These are phyloP conservation scores for Colinus virginianus DNA, from an alignment of 2,113 vertebrate species.

Conservation along the genomic window DNA sequence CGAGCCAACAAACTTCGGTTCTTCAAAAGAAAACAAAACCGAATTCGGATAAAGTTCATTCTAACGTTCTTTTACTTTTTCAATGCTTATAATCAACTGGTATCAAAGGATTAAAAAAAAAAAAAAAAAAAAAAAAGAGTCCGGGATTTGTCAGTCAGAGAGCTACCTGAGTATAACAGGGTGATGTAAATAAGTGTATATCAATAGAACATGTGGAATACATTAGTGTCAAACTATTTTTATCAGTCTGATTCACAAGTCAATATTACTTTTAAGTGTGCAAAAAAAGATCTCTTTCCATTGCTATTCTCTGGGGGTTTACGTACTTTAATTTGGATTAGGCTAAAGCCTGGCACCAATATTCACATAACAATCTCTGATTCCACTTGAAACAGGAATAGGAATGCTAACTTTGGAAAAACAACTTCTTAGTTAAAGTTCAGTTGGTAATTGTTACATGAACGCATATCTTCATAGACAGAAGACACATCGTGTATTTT, in stretches of 20 bases:
- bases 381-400: not conserved
- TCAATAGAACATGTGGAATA: not conserved
- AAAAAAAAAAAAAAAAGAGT: not conserved
- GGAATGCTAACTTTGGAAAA: not conserved
- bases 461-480: not conserved
- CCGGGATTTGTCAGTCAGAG: not conserved
- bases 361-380: not conserved
- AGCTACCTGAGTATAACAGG: not conserved
- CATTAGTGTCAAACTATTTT: not conserved
- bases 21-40: slow-evolving; percentile 72
- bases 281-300: not conserved
- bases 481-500: not conserved
- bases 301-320: not conserved
- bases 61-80: not conserved
- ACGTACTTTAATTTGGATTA: not conserved
- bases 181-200: not conserved
- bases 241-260: not conserved
- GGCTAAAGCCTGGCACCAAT: not conserved
- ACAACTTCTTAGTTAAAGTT: not conserved
- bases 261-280: not conserved
- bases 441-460: not conserved
- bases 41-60: not conserved
- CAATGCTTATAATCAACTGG: not conserved
- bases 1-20: slow-evolving; percentile 93
- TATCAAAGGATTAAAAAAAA: not conserved